Evolutionary conservation across 2,797 vertebrate species (phyloP), one percentile per base, ranked within the genome.

Genomic region (Pelobates cultripes): DNA sequence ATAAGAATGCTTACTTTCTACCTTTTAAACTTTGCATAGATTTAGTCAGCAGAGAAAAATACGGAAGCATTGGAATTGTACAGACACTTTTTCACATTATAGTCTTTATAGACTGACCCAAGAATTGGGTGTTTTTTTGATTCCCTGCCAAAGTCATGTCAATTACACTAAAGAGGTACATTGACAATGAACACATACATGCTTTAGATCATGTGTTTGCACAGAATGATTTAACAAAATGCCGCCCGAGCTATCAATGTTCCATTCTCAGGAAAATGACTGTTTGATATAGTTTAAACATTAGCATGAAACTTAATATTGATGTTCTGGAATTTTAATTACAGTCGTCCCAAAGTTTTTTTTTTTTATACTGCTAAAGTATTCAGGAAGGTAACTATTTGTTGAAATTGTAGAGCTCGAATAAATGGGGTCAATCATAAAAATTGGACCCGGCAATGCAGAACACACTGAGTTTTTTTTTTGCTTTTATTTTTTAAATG

Each of bases 81-180:
- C 73, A 77, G 41, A 84, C 17, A 4, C 60, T 73, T 28, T 87
- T 88, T 86, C 85, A 80, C 28, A 86, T 70, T 17, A 69, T 7
- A 3, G 4, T 64, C 61, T 64, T 40, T 64, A 17, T 40, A 42
- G n/a, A 80, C 43, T 61, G 80, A 84, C 77, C 78, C 72, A 73
- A 88, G 78, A 74, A 0, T 42, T 53, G 79, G 28, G 53, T 79
- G 77, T 63, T 74, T 80, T 71, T 84, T 80, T 75, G 80, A 63
- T 12, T 44, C n/a, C 53, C n/a, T 74, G 69, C 84, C 86, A 87
- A 83, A 70, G 40, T 9, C 7, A 28, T 53, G 70, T 69, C 83
- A 87, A 80, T 83, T 12, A 3, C 69, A 47, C 64, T 86, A 88
- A 86, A 70, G 41, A 64, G 14, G 4, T 43, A 70, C 75, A 67